A percentile compares a stretch with the other conserved stretches of the same genome.
phyloP scores from a whole-genome alignment of 2,113 vertebrate genomes.

The Pachyramphus minor region DNA sequence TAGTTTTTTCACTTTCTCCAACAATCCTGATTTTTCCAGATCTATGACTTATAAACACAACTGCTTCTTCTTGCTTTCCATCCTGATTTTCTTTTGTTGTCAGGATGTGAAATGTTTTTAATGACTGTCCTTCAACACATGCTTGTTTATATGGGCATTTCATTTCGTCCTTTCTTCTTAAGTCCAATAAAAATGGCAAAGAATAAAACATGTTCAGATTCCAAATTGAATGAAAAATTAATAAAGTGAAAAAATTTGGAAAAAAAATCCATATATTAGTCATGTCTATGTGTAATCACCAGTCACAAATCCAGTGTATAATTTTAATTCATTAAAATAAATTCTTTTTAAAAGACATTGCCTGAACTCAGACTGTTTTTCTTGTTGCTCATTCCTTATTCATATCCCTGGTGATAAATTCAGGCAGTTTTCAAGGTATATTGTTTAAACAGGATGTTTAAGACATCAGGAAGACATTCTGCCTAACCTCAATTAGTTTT shows the following conservation, averaged over 20 bases:
- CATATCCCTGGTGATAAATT: not conserved
- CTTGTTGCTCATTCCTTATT: not conserved
- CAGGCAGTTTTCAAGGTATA: constrained; percentile 17
- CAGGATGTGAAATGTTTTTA: not conserved
- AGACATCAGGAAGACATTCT: constrained; percentile 8
- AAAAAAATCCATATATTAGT: not conserved
- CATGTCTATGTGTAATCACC: not conserved
- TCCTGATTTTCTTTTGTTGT: not conserved
- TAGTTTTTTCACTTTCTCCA: not conserved
- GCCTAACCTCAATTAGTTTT: constrained; percentile 49
- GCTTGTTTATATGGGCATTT: not conserved
- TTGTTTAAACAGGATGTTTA: constrained; percentile 16
- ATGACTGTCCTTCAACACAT: not conserved
- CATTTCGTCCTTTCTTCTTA: not conserved
- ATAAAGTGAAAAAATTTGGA: not conserved
- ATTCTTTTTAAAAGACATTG: not conserved
- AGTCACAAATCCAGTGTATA: not conserved
- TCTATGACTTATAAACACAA: not conserved
- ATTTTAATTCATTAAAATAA: not conserved
- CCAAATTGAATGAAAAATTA: not conserved
- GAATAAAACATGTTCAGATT: not conserved
- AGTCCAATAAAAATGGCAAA: not conserved
- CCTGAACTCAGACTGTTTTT: not conserved
- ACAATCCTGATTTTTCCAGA: not conserved
- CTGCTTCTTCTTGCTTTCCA: not conserved